phyloP scores from a whole-genome alignment of 2,888 invertebrate species.

The Oscheius myriophilus region DNA sequence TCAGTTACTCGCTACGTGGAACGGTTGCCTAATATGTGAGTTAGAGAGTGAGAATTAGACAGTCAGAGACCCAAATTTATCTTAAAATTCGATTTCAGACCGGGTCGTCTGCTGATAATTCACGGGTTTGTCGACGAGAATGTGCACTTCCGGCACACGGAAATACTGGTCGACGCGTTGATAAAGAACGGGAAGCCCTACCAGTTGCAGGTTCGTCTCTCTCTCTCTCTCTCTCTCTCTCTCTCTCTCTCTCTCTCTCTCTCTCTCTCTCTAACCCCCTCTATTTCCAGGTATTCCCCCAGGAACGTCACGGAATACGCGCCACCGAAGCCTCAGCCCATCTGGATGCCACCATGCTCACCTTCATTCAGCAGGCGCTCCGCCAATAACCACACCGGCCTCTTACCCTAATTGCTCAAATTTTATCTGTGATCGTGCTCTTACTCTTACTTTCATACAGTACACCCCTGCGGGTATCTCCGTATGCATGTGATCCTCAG shows the following conservation, averaged over 20 bases:
- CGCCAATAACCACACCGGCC: neutral
- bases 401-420: too few species aligned
- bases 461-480: too few species aligned
- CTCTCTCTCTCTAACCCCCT: constrained; percentile 8
- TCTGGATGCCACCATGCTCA: constrained; percentile 89
- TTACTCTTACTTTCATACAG: too few species aligned
- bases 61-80: neutral
- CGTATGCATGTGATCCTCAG: too few species aligned
- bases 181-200: constrained; percentile 95
- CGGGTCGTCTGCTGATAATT: constrained; percentile 85
- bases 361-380: constrained; percentile 45
- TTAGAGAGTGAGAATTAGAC: constrained; percentile 10
- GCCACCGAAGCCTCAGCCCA: constrained; percentile 86
- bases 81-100: constrained; percentile 66
- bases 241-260: constrained; percentile 4
- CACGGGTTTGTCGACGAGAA: constrained; percentile 95
- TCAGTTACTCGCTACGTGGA: constrained; percentile 86
- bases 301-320: constrained; percentile 94
- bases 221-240: neutral
- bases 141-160: constrained; percentile 96
- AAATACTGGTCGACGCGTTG: constrained; percentile 86
- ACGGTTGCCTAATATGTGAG: constrained; percentile 88
- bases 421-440: too few species aligned
- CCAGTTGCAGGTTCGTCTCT: constrained; percentile 80
- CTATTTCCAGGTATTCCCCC: constrained; percentile 83